phyloP scores from a whole-genome alignment of 1,140 invertebrate genomes.

The Teleopsis dalmanni region DNA sequence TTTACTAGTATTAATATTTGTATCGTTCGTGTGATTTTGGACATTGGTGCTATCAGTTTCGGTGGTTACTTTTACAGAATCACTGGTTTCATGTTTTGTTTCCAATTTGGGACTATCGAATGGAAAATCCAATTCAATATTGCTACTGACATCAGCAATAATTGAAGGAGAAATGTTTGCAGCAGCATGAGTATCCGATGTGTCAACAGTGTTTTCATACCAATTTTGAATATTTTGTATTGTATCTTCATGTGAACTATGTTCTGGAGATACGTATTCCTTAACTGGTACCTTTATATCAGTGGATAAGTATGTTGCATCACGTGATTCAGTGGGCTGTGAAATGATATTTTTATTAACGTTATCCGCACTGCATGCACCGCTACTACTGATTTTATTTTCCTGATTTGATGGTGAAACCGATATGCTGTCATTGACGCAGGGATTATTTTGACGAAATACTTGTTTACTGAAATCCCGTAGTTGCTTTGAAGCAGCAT shows the following conservation, averaged over 20 bases:
- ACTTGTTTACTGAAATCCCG: constrained; percentile 38
- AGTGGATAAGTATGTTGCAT: constrained; percentile 26
- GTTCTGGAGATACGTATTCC: constrained; percentile 42
- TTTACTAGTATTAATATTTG: too few relatives aligned
- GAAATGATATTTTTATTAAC: constrained; percentile 8
- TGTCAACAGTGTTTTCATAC: too few relatives aligned
- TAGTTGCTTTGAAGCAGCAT: constrained; percentile 35
- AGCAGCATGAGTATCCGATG: too few relatives aligned
- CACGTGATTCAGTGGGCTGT: constrained; percentile 17
- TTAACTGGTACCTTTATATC: constrained; percentile 39
- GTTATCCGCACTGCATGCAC: constrained; percentile 2
- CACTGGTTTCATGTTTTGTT: too few relatives aligned
- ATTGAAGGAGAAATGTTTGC: too few relatives aligned
- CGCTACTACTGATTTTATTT: constrained; percentile 1
- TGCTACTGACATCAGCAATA: too few relatives aligned
- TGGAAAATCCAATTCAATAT: too few relatives aligned
- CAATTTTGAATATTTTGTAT: constrained; percentile 33
- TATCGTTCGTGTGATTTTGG: too few relatives aligned
- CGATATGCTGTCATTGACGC: constrained; percentile 7
- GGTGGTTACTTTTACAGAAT: too few relatives aligned
- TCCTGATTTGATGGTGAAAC: not conserved
- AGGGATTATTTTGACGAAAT: constrained; percentile 32
- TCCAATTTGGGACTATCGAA: too few relatives aligned
- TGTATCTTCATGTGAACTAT: constrained; percentile 41
- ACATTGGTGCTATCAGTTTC: too few relatives aligned